Conservation (phyloP, 2,113 vertebrate species). For the Oenanthe oenanthe region DNA sequence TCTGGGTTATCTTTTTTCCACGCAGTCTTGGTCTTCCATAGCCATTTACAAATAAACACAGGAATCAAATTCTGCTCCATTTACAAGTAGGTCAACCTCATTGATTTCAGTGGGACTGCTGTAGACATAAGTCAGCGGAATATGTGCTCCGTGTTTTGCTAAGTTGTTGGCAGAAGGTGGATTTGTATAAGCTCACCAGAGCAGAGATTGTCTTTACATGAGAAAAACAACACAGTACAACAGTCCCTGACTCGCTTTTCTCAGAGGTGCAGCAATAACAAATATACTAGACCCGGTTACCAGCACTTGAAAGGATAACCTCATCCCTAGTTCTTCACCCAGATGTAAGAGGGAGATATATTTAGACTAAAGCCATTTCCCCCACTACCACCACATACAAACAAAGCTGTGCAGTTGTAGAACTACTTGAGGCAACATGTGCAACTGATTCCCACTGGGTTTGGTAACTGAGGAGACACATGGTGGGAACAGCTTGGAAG, state of each 20-base stretch:
- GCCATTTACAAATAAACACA: constrained; percentile 31
- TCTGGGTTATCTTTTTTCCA: constrained; percentile 22
- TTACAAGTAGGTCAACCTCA: constrained; percentile 8
- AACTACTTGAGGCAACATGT: constrained; percentile 20
- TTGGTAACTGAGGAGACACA: not conserved
- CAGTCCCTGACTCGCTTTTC: not conserved
- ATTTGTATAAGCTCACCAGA: constrained; percentile 34
- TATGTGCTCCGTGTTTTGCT: constrained; percentile 26
- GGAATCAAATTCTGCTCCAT: constrained; percentile 24
- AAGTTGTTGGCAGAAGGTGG: constrained; percentile 43
- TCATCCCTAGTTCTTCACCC: constrained; percentile 10
- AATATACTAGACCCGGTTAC: not conserved
- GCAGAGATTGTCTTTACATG: not conserved
- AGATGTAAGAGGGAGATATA: constrained; percentile 24
- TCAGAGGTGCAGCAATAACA: constrained; percentile 37
- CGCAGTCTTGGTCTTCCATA: not conserved
- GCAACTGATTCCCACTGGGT: constrained; percentile 8
- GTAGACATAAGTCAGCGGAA: constrained; percentile 61
- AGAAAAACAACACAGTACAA: constrained; percentile 24
- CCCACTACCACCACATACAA: constrained; percentile 21
- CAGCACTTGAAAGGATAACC: constrained; percentile 30
- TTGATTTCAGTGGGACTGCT: constrained; percentile 7
- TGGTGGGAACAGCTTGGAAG: constrained; percentile 8
- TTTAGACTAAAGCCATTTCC: constrained; percentile 56
- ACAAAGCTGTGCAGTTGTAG: constrained; percentile 40